Conservation (phyloP, 2,797 vertebrate genomes). For the Dermochelys coriacea region DNA sequence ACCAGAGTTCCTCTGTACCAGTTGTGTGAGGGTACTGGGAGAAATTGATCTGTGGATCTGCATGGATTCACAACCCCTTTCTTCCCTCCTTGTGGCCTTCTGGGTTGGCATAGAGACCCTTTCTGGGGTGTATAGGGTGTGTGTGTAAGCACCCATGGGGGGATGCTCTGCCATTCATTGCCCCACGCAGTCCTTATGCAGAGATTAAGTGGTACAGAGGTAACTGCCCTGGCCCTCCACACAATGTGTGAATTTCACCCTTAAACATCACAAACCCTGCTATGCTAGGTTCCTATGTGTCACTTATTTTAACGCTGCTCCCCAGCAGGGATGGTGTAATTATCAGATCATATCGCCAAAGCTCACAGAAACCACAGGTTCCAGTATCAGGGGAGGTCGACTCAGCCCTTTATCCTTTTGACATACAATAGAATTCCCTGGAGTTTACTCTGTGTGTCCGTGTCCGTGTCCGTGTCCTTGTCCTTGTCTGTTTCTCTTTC, state of each 20-base stretch:
- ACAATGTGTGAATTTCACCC: background rate
- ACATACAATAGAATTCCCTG: background rate
- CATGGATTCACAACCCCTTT: background rate
- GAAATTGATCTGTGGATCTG: background rate
- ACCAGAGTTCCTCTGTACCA: background rate
- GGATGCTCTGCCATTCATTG: too few relatives aligned
- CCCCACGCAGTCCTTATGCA: background rate
- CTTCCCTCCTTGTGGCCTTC: background rate
- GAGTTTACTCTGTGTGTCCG: background rate
- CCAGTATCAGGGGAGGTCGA: background rate
- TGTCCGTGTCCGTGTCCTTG: rapidly evolving
- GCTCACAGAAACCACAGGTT: background rate
- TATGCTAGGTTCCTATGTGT: background rate
- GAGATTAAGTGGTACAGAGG: background rate
- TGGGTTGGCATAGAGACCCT: background rate
- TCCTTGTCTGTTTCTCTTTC: rapidly evolving
- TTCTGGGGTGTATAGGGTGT: background rate
- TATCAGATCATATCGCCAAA: background rate
- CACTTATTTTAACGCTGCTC: background rate
- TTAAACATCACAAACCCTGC: background rate
- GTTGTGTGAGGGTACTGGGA: background rate
- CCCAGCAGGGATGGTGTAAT: background rate
- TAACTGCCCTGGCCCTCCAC: too few relatives aligned
- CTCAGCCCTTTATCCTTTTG: background rate
- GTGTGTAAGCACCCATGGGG: too few relatives aligned